Evolutionary conservation across 2,113 vertebrate genomes (phyloP), one percentile per base, ranked within the genome.

Genomic region (Forbesichthys agassizii): DNA sequence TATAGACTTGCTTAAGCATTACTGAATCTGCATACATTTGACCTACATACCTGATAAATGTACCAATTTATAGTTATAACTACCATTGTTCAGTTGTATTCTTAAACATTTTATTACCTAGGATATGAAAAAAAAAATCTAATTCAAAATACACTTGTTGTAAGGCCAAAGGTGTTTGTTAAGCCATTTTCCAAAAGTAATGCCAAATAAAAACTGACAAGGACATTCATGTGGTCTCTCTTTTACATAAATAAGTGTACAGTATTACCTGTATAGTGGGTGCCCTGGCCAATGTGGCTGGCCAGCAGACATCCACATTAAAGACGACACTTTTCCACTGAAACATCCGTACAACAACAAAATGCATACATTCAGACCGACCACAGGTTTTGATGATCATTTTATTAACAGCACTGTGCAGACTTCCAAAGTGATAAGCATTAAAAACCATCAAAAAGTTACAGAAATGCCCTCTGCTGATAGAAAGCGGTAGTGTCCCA

Each of bases 341-440:
- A 52, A 52, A 14, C 11, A 1, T 52, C 2, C 49, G 5, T 13
- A 48, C 42, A 62, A 33, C 27, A 64, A 3, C 18, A 9, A 1
- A 20, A 27, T 11, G 16, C 57, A 11, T 4, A 64, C 8, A 74
- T 4, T 51, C 13, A 71, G 46, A 71, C 42, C 27, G 1, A 5
- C 49, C 16, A 47, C 61, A 61, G 48, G 36, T 61, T 84, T 83
- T 82, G 65, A 64, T 84, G 82, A 76, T 79, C 61, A 66, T 87
- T 90, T 90, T 90, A 90, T 89, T 86, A 87, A 92, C 90, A 90
- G 84, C 85, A 87, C 85, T 90, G 90, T 89, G 88, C 86, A 90
- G 84, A 88, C 86, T 82, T 90, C 80, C 81, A 90, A 87, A 72
- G 55, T 85, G 91, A 90, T 89, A 90, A 91, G 81, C 78, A 85